Evolutionary conservation across 2,113 vertebrate genomes (phyloP).

Genomic region (Tor tambroides): DNA sequence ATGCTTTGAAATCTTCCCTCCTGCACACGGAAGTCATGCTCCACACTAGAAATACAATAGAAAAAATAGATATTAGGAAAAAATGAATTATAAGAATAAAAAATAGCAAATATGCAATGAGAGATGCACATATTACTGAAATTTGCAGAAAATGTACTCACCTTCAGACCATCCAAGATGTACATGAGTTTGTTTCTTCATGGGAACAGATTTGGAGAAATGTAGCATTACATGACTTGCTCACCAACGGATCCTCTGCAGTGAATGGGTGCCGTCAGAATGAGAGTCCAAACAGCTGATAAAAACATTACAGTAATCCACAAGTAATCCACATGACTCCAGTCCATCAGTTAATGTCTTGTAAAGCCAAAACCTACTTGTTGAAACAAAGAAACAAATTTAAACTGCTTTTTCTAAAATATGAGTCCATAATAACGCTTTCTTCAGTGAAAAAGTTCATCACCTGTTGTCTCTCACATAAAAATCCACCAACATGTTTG

Average conservation of each 20-base stretch:
- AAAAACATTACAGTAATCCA: no score
- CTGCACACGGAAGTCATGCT: conserved; percentile 95
- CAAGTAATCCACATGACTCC: no score
- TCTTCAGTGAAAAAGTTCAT: no score
- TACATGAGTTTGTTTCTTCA: neutral
- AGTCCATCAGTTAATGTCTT: no score
- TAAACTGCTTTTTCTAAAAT: no score
- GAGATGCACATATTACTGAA: neutral
- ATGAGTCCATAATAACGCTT: no score
- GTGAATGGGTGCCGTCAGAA: neutral
- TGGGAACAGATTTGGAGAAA: neutral
- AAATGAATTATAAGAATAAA: neutral
- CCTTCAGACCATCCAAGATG: neutral
- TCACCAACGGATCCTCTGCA: neutral
- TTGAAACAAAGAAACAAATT: no score
- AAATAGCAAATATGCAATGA: conserved; percentile 20
- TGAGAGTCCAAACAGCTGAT: neutral
- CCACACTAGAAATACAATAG: conserved; percentile 82
- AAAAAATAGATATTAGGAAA: neutral
- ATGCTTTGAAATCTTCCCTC: conserved; percentile 88
- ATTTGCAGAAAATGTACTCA: neutral
- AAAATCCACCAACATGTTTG: no score
- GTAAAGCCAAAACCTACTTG: no score
- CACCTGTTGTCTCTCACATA: no score
- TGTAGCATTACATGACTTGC: neutral